Conservation (phyloP, 1,140 invertebrate genomes). For the Melitaea cinxia region DNA sequence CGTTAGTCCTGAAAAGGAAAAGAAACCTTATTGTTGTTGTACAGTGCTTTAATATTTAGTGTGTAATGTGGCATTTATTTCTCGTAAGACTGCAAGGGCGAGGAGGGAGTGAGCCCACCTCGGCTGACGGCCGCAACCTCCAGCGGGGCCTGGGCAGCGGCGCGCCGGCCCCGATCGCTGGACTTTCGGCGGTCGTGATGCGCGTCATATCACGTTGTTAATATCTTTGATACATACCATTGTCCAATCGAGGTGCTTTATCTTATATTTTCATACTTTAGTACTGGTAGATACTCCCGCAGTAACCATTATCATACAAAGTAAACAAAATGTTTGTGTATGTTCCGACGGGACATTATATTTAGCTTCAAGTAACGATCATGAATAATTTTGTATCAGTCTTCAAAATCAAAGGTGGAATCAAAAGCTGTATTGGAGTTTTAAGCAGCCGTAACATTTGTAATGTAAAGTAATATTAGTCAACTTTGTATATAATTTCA, state of each 20-base stretch:
- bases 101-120: slow-evolving; percentile 58
- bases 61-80: slow-evolving; percentile 81
- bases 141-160: slow-evolving; percentile 52
- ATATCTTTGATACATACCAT: slow-evolving; percentile 82
- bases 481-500: slow-evolving; percentile 80
- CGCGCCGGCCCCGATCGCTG: slow-evolving; percentile 58
- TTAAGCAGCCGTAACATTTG: slow-evolving; percentile 55
- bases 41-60: slow-evolving; percentile 82
- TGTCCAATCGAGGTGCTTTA: slow-evolving; percentile 82
- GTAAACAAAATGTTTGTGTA: slow-evolving; percentile 35
- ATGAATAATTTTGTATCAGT: slow-evolving; percentile 58
- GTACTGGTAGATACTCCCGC: slow-evolving; percentile 81
- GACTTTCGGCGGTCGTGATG: slow-evolving; percentile 61
- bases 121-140: slow-evolving; percentile 59
- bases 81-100: slow-evolving; percentile 78
- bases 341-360: slow-evolving; percentile 43
- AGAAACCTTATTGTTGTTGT: slow-evolving; percentile 97
- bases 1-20: slow-evolving; percentile 95
- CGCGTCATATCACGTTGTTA: slow-evolving; percentile 81
- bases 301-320: slow-evolving; percentile 55
- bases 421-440: slow-evolving; percentile 53
- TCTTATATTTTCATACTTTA: slow-evolving; percentile 82
- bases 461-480: slow-evolving; percentile 79
- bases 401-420: slow-evolving; percentile 35
- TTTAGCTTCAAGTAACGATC: slow-evolving; percentile 49